These are phyloP conservation scores for Caiman crocodilus DNA, from an alignment of 2,797 vertebrate species.

Conservation along the genomic window DNA sequence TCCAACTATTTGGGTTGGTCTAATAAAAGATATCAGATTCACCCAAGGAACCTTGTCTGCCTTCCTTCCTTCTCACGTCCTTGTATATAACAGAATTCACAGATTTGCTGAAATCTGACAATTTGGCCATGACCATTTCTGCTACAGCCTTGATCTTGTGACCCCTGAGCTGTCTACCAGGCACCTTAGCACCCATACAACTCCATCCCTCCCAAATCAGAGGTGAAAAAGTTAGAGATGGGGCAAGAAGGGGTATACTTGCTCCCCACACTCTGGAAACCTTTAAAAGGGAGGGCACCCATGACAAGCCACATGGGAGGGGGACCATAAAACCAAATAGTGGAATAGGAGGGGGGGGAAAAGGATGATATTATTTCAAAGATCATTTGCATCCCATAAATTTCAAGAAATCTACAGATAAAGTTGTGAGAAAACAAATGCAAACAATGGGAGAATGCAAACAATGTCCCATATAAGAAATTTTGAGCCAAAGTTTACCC, in stretches of 20 bases:
- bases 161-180: no score
- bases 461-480: no score
- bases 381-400: background rate
- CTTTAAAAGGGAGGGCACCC: background rate
- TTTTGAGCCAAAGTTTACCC: background rate
- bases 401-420: background rate
- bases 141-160: no score
- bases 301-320: background rate
- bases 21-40: no score
- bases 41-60: no score
- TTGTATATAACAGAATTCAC: no score
- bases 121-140: no score
- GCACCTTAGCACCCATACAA: background rate
- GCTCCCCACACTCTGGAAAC: background rate
- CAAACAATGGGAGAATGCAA: rapidly evolving
- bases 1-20: no score
- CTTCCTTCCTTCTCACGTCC: no score
- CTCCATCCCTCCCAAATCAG: background rate
- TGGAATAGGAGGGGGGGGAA: background rate
- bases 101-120: no score
- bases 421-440: background rate
- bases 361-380: background rate
- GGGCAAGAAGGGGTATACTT: background rate
- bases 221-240: background rate
- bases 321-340: background rate